Evolutionary conservation across 1,140 invertebrate species (phyloP).

Genomic region (Aricia agestis): DNA sequence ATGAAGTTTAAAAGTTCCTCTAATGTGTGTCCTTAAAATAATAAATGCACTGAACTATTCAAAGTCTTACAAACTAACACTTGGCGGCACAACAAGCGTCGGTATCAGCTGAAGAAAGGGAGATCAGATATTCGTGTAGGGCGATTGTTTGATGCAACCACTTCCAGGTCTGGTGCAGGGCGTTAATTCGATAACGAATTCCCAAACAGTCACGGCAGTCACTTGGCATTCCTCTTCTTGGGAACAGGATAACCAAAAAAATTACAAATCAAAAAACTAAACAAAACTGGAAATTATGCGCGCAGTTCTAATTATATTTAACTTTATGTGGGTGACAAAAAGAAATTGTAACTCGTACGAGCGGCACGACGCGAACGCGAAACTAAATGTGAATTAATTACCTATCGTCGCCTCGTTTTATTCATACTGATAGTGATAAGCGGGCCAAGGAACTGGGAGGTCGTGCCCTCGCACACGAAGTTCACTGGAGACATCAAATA

Average conservation of each 20-base stretch:
- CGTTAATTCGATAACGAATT: constrained; percentile 88
- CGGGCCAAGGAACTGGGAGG: constrained; percentile 62
- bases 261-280: constrained; percentile 53
- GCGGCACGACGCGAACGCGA: constrained; percentile 41
- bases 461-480: constrained; percentile 69
- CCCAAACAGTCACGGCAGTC: constrained; percentile 89
- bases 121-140: constrained; percentile 90
- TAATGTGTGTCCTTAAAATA: constrained; percentile 51
- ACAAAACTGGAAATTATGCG: constrained; percentile 31
- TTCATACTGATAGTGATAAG: constrained; percentile 69
- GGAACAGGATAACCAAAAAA: constrained; percentile 77
- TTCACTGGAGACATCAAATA: constrained; percentile 59
- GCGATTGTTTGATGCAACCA: constrained; percentile 92
- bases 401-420: constrained; percentile 68
- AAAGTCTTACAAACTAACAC: constrained; percentile 53
- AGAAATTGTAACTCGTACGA: constrained; percentile 24
- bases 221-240: constrained; percentile 87
- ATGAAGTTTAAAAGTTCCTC: constrained; percentile 56
- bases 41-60: constrained; percentile 31
- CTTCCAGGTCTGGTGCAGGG: constrained; percentile 93
- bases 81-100: constrained; percentile 63
- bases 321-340: constrained; percentile 28
- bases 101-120: constrained; percentile 84
- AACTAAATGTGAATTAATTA: constrained; percentile 60
- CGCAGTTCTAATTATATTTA: constrained; percentile 25